These are phyloP conservation scores for Haliclona indistincta DNA, from an alignment of 37 sponge, comb jelly and placozoan genomes.

Conservation along the genomic window DNA sequence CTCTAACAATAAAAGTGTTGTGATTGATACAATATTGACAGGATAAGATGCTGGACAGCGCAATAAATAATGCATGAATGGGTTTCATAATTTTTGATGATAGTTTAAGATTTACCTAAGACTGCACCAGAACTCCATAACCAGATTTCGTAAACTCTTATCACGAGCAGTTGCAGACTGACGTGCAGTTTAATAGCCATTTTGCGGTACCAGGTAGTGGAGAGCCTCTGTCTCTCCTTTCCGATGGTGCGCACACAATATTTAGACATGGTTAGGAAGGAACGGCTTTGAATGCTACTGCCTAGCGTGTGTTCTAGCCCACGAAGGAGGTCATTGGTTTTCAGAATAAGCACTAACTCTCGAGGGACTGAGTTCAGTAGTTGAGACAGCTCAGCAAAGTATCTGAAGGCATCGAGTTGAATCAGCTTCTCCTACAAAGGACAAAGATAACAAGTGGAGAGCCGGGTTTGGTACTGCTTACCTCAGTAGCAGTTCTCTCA, in stretches of 20 bases:
- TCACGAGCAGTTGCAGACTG: too few species aligned
- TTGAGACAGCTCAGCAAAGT: conserved; percentile 63
- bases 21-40: too few species aligned
- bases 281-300: conserved; percentile 20
- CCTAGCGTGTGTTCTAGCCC: conserved; percentile 74
- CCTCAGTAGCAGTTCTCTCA: conserved; percentile 45
- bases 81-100: too few species aligned
- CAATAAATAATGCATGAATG: too few species aligned
- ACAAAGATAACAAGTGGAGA: not conserved
- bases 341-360: conserved; percentile 88
- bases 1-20: too few species aligned
- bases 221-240: too few species aligned
- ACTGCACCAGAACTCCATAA: too few species aligned
- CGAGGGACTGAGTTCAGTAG: conserved; percentile 85
- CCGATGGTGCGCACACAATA: conserved; percentile 75
- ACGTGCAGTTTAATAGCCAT: too few species aligned
- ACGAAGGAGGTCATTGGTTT: conserved; percentile 92
- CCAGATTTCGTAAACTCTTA: too few species aligned
- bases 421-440: conserved; percentile 20
- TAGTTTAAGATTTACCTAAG: too few species aligned
- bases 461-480: not conserved
- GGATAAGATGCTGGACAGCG: too few species aligned
- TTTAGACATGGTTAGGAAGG: conserved; percentile 78
- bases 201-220: too few species aligned
- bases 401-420: conserved; percentile 1